Evolutionary conservation across 2,888 invertebrate genomes (phyloP), one percentile per base, ranked within the genome.

Genomic region (Dryomyza anilis): DNA sequence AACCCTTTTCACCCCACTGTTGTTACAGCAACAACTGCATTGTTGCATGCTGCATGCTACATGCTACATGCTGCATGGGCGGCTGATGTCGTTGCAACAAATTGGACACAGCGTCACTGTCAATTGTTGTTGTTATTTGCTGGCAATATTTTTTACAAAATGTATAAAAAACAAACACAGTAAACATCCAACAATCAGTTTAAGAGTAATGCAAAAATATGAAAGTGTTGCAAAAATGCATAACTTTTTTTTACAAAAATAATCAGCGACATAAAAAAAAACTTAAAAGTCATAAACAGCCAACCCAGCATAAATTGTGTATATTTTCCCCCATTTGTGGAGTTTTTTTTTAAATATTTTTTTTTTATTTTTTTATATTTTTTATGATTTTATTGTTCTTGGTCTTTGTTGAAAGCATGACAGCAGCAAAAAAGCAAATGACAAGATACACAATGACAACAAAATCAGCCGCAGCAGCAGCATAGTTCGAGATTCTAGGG

Each of bases 371-470:
- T n/a, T n/a, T n/a, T n/a, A n/a, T n/a, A n/a, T n/a, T n/a, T n/a
- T n/a, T n/a, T 19, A 53, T 53, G 16, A 19, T 14, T 25, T 39
- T 53, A n/a, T 39, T 46, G 50, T 43, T 52, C 16, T 33, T 33
- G 50, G 43, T 45, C 43, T 64, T 59, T 60, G 52, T 59, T 56
- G 55, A 71, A 74, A 76, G 75, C 77, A 73, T 77, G 75, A 77
- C 77, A 77, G 76, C 76, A 75, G 73, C 74, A 76, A 71, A 73
- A 72, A 59, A 19, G 39, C 56, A 56, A 56, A 56, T 56, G 56
- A 56, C 43, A 56, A 56, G 23, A 43, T 39, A 25, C 19, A 57
- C 57, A 57, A 43, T 21, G 52, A 64, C 23, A 43, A 29, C 29
- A 53, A 53, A n/a, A 60, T 33, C 48, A 48, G 36, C 50, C 21